These are phyloP conservation scores for Cryptoprocta ferox DNA, from an alignment of 2,797 vertebrate species.

Conservation along the genomic window DNA sequence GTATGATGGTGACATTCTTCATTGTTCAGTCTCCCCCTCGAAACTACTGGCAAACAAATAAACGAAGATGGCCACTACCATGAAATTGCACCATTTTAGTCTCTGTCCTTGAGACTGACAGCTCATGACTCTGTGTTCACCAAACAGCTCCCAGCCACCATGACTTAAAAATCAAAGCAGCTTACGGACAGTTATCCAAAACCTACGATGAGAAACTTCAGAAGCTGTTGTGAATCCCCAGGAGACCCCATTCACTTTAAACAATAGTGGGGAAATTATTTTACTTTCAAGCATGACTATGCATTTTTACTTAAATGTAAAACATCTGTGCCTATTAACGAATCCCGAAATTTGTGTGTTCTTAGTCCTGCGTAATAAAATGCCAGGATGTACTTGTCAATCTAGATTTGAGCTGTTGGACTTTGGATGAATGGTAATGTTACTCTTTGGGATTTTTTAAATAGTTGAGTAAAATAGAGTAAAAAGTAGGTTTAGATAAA, in stretches of 20 bases:
- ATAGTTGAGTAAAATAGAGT: background rate
- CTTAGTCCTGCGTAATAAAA: constrained; percentile 4
- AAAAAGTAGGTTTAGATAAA: background rate
- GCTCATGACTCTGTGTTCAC: background rate
- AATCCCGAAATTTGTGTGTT: background rate
- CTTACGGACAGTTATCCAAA: background rate
- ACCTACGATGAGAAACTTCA: constrained; percentile 26
- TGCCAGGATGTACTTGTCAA: background rate
- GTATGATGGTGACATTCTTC: background rate
- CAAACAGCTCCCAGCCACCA: background rate
- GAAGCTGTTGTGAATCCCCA: background rate
- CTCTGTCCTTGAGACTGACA: background rate
- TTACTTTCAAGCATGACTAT: constrained; percentile 33
- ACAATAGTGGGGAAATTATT: constrained; percentile 28
- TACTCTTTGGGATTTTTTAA: background rate
- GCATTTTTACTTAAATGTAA: constrained; percentile 55
- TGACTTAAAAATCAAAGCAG: background rate
- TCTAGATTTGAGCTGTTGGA: background rate
- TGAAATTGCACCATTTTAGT: background rate
- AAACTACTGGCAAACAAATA: background rate
- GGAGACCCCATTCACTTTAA: background rate
- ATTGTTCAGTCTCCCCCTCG: background rate
- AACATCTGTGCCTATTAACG: constrained; percentile 46
- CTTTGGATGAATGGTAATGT: background rate
- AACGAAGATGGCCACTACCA: background rate